A percentile compares a stretch with the other conserved stretches of the same genome.
Conservation (phyloP, 2,113 vertebrate species). For the Elachura formosa region DNA sequence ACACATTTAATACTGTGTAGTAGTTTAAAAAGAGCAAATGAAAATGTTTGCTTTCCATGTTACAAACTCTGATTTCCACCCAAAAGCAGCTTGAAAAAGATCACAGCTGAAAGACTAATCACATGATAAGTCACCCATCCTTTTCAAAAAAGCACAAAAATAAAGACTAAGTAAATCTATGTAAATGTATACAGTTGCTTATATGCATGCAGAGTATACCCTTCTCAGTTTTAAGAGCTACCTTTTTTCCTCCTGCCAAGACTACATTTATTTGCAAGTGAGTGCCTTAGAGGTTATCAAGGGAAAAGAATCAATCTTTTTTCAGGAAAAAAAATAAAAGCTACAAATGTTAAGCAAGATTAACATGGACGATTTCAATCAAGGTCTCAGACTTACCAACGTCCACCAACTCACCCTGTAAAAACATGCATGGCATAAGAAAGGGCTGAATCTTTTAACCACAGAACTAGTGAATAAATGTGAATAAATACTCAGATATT, state of each 20-base stretch:
- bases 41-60: background rate
- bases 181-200: slow-evolving; percentile 11
- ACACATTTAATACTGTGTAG: background rate
- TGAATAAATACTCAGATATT: background rate
- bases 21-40: background rate
- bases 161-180: background rate
- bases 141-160: background rate
- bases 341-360: slow-evolving; percentile 20
- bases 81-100: background rate
- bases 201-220: background rate
- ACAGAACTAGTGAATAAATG: too few relatives aligned
- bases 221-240: background rate
- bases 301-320: background rate
- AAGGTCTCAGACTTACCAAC: background rate
- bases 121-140: background rate
- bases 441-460: background rate
- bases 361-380: background rate
- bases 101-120: slow-evolving; percentile 15
- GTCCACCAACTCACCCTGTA: background rate
- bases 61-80: background rate
- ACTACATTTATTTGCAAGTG: background rate
- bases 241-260: background rate
- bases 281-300: background rate
- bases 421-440: background rate
- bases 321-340: slow-evolving; percentile 5